Evolutionary conservation across 2,113 vertebrate species (phyloP).

Genomic region (Fulica atra): DNA sequence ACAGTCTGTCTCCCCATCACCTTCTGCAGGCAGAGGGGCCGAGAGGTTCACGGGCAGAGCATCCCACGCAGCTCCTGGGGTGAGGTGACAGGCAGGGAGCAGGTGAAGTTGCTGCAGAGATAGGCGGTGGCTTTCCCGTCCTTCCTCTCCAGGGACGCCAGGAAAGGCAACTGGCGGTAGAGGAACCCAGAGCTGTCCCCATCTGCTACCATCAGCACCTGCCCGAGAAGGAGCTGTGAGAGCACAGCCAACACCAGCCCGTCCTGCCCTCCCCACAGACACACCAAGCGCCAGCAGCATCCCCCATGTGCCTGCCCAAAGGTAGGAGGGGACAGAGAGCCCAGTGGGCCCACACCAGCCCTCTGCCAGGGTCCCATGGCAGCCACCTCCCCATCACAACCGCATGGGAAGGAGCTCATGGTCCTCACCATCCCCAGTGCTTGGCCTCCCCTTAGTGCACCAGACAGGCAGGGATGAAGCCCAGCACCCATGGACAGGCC

Average conservation of each 20-base stretch:
- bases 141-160: conserved; percentile 78
- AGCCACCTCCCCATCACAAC: accelerated
- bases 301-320: accelerated
- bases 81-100: conserved; percentile 86
- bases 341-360: background rate
- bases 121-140: conserved; percentile 85
- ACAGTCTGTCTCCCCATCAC: background rate
- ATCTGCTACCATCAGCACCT: conserved; percentile 89
- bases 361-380: background rate
- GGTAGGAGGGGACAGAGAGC: background rate
- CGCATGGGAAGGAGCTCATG: accelerated
- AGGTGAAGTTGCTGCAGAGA: conserved; percentile 87
- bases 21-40: background rate
- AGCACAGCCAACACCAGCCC: accelerated
- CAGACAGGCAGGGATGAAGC: background rate
- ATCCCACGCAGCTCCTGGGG: conserved; percentile 81
- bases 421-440: background rate
- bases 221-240: conserved; percentile 10
- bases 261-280: background rate
- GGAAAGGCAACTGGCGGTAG: conserved; percentile 82
- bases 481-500: accelerated
- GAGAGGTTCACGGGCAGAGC: conserved; percentile 66
- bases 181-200: conserved; percentile 81
- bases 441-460: background rate
- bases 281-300: background rate